Percentiles rank a stretch among this genome's conserved stretches.
Evolutionary conservation across 2,797 vertebrate species (phyloP).

Genomic region (Melanogrammus aeglefinus): DNA sequence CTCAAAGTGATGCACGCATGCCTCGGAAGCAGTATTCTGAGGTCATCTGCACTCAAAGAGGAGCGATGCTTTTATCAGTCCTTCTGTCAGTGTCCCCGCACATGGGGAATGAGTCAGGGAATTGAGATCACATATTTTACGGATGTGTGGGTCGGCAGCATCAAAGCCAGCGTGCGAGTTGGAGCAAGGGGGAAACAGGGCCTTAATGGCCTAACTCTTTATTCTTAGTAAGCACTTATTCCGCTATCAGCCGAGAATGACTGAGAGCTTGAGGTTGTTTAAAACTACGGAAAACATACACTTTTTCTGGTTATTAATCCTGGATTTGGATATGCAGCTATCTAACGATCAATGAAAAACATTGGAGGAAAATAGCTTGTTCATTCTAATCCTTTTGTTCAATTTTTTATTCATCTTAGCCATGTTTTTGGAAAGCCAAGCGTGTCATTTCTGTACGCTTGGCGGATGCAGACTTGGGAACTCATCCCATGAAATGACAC

Average conservation of each 20-base stretch:
- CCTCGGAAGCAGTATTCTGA: neutral
- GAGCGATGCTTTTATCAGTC: neutral
- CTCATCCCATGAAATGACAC: too few relatives aligned
- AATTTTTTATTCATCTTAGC: neutral
- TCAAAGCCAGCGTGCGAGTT: neutral
- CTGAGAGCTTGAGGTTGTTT: neutral
- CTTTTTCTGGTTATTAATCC: neutral
- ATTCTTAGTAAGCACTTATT: neutral
- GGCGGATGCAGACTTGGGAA: too few relatives aligned
- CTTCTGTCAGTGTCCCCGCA: neutral
- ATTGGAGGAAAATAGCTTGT: too few relatives aligned
- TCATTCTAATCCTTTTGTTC: neutral
- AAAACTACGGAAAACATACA: neutral
- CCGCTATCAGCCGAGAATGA: neutral
- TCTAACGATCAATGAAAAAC: neutral
- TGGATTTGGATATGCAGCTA: neutral
- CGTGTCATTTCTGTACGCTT: neutral
- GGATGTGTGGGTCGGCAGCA: neutral
- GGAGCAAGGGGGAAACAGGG: neutral
- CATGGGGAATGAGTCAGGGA: neutral
- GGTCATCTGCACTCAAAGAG: neutral
- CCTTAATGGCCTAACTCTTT: neutral
- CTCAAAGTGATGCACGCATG: neutral
- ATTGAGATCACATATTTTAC: neutral
- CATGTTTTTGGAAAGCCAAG: neutral